These are phyloP conservation scores for Epicampocera succincta DNA, from an alignment of 2,888 invertebrate genomes.

Conservation along the genomic window DNA sequence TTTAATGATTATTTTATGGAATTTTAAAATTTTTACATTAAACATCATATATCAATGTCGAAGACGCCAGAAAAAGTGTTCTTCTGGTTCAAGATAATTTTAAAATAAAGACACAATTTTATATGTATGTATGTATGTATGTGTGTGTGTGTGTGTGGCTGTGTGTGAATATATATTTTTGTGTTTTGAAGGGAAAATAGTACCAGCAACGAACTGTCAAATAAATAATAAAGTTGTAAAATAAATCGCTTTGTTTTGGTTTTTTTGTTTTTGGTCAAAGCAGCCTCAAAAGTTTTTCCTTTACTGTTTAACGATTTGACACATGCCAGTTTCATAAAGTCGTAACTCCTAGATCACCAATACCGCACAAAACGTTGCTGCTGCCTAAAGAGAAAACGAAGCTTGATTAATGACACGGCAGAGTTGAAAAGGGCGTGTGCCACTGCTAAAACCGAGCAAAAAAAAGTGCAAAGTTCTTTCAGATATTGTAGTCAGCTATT, in stretches of 20 bases:
- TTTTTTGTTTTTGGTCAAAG: background rate
- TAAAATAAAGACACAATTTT: slow-evolving; percentile 23
- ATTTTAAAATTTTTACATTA: slow-evolving; percentile 53
- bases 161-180: background rate
- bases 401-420: background rate
- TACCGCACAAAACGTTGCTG: background rate
- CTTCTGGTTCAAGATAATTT: slow-evolving; percentile 16
- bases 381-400: background rate
- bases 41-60: slow-evolving; percentile 61
- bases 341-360: background rate
- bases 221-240: slow-evolving; percentile 28
- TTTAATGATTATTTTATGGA: slow-evolving; percentile 59
- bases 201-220: background rate
- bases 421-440: too few species aligned
- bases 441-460: too few species aligned
- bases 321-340: slow-evolving; percentile 12
- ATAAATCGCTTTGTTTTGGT: slow-evolving; percentile 13
- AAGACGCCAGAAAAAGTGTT: background rate
- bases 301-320: slow-evolving; percentile 30
- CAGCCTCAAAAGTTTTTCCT: background rate
- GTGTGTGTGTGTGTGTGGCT: too few species aligned
- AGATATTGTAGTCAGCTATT: too few species aligned
- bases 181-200: too few species aligned
- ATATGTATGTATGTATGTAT: too few species aligned
- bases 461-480: too few species aligned